A percentile compares a stretch with the other conserved stretches of the same genome.
phyloP scores from a whole-genome alignment of 2,888 invertebrate genomes.

The Piscicola geometra region DNA sequence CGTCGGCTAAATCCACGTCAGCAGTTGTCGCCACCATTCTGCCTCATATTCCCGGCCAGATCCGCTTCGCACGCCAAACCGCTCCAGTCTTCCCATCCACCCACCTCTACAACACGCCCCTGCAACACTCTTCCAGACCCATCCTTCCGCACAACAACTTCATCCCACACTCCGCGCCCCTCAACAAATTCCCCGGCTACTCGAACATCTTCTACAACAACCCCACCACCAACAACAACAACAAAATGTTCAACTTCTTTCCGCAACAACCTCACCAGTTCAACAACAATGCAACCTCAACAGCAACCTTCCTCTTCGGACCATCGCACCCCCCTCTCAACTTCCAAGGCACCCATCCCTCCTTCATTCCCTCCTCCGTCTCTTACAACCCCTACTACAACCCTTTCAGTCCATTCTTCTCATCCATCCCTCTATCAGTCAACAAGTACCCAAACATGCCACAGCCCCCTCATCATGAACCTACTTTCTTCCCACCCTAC shows the following conservation, averaged over 20 bases:
- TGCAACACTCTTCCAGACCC: background rate
- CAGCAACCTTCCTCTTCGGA: conserved; percentile 23
- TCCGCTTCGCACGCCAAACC: conserved; percentile 13
- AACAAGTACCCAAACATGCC: background rate
- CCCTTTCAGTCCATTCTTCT: background rate
- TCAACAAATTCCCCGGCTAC: conserved; percentile 6
- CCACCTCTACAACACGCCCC: conserved; percentile 4
- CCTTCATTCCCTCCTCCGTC: background rate
- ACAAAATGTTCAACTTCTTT: conserved; percentile 14
- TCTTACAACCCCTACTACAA: conserved; percentile 12
- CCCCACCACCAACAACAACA: background rate
- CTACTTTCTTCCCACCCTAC: conserved; percentile 1
- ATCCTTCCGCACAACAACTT: background rate
- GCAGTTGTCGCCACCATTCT: conserved; percentile 28
- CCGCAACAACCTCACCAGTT: conserved; percentile 1
- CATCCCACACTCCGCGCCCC: background rate
- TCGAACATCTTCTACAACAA: background rate
- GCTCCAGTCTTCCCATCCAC: conserved; percentile 3
- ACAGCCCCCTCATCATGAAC: background rate
- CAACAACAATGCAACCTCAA: background rate
- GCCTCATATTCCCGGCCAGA: conserved; percentile 24
- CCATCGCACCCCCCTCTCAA: conserved; percentile 24
- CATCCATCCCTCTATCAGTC: conserved; percentile 12
- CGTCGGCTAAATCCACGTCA: conserved; percentile 10
- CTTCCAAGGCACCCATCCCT: conserved; percentile 21